Evolutionary conservation across 2,113 vertebrate genomes (phyloP).

Genomic region (Myotis lucifugus): DNA sequence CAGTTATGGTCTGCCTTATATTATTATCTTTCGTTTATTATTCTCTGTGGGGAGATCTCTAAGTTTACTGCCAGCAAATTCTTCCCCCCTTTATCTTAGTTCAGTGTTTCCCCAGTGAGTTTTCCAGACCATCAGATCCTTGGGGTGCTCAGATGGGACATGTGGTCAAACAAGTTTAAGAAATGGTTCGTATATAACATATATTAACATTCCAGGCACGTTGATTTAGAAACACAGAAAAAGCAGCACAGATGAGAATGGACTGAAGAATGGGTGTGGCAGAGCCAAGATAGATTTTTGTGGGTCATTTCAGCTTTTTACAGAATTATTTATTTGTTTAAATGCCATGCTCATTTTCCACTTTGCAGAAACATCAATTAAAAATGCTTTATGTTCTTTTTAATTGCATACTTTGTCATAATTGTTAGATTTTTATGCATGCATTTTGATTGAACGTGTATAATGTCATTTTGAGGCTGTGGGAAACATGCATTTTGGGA

Average conservation of each 20-base stretch:
- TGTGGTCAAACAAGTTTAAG: neutral
- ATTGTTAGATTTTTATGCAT: neutral
- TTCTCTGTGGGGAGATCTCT: neutral
- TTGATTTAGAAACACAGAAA: neutral
- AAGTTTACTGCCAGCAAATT: neutral
- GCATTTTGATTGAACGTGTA: neutral
- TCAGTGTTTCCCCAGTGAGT: neutral
- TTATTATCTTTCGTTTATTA: neutral
- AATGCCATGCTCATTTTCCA: neutral
- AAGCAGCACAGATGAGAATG: neutral
- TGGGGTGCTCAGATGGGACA: neutral
- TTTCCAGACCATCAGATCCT: neutral
- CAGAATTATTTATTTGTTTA: neutral
- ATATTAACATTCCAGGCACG: neutral
- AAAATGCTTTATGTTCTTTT: neutral
- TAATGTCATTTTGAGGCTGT: constrained; percentile 29
- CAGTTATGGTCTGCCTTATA: neutral
- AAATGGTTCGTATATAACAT: neutral
- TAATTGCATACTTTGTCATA: neutral
- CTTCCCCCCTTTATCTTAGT: neutral
- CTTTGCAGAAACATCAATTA: neutral
- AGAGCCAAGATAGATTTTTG: neutral
- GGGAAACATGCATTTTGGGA: neutral
- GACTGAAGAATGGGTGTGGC: neutral
- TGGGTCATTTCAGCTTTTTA: neutral